Evolutionary conservation across 2,797 vertebrate genomes (phyloP).

Genomic region (Sebastes miniatus): DNA sequence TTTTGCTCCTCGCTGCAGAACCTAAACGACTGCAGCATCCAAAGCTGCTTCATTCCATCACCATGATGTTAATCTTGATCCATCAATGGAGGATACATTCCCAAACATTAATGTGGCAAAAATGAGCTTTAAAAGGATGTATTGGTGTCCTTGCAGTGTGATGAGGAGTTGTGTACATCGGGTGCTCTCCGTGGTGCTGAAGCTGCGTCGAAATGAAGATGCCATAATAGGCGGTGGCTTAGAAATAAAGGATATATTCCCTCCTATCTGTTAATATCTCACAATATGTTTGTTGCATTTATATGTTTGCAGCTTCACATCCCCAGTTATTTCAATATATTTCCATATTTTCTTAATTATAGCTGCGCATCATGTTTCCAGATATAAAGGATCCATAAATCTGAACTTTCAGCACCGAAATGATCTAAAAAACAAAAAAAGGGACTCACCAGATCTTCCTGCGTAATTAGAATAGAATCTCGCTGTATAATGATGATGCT

Average conservation of each 20-base stretch:
- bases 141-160: not conserved
- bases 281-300: not conserved
- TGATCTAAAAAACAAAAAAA: not conserved
- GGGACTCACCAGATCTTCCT: constrained; percentile 71
- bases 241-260: not conserved
- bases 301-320: not conserved
- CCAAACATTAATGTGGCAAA: not conserved
- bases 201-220: constrained; percentile 46
- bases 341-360: fast-evolving
- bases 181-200: constrained; percentile 80
- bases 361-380: constrained; percentile 13
- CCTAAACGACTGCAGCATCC: constrained; percentile 15
- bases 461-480: constrained; percentile 26
- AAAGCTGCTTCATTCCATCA: constrained; percentile 44
- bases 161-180: not conserved
- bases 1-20: constrained; percentile 21
- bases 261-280: not conserved
- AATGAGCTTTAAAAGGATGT: not conserved
- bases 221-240: constrained; percentile 58
- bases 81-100: not conserved
- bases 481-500: constrained; percentile 57
- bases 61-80: not conserved
- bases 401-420: not conserved
- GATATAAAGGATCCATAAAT: not conserved
- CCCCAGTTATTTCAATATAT: fast-evolving